Conservation (phyloP, 53 echinoderm and acorn worm genomes). For the Echinometra lucunter region DNA sequence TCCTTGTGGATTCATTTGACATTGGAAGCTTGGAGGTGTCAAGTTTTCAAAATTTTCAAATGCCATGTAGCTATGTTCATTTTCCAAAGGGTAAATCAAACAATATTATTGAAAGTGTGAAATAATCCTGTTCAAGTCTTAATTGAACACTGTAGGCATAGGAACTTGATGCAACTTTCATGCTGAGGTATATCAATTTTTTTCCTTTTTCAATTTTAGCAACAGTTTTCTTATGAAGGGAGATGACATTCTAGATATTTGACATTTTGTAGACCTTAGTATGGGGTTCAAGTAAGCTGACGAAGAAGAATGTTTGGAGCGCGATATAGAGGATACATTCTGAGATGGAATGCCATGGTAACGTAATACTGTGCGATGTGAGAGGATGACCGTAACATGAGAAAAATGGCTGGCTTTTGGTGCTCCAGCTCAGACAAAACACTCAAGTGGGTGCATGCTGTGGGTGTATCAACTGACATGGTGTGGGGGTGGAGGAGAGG, state of each 20-base stretch:
- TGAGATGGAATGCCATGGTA: conserved; percentile 34
- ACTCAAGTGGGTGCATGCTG: not conserved
- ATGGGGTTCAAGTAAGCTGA: not conserved
- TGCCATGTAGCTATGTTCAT: too few species aligned
- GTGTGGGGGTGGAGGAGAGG: not conserved
- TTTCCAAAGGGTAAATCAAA: too few species aligned
- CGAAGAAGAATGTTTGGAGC: conserved; percentile 38
- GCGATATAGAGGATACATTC: not conserved
- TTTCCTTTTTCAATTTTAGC: not conserved
- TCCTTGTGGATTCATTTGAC: too few species aligned
- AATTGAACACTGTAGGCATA: not conserved
- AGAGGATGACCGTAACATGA: conserved; percentile 37
- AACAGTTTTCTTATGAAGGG: not conserved
- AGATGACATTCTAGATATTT: conserved; percentile 48
- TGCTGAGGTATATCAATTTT: not conserved
- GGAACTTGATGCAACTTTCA: not conserved
- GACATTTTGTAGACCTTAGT: conserved; percentile 49
- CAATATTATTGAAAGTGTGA: not conserved
- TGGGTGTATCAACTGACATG: not conserved
- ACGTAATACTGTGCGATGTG: conserved; percentile 31
- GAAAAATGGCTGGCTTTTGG: conserved; percentile 30
- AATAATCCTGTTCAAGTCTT: not conserved
- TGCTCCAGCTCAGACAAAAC: conserved; percentile 9
- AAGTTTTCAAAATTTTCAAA: too few species aligned
- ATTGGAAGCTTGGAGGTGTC: too few species aligned